Evolutionary conservation across 2,888 invertebrate genomes (phyloP).

Genomic region (Periphyllus acericola): DNA sequence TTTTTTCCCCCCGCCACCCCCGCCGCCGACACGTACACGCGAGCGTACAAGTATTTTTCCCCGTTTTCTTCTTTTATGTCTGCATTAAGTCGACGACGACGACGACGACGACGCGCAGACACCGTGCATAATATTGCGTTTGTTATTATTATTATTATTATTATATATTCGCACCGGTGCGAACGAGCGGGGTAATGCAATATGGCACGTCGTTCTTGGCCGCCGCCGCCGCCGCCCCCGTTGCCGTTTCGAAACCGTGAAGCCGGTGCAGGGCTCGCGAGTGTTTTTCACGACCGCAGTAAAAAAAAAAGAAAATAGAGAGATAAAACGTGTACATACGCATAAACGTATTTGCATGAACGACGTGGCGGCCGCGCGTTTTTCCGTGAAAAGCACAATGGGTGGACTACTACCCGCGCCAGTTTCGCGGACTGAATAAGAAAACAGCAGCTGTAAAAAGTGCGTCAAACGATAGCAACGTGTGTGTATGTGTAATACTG

Average conservation of each 20-base stretch:
- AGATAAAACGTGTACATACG: neutral
- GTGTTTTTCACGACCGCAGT: constrained; percentile 48
- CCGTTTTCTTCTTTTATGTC: constrained; percentile 47
- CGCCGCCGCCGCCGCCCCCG: neutral
- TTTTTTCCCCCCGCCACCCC: neutral
- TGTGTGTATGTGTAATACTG: no score
- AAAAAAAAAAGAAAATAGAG: neutral
- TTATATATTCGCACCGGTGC: neutral
- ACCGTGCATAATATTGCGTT: neutral
- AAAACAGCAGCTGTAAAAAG: no score
- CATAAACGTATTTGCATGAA: no score
- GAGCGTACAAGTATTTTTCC: neutral
- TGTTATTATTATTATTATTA: neutral
- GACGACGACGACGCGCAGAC: neutral
- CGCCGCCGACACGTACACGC: neutral
- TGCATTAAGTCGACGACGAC: constrained; percentile 49
- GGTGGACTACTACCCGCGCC: no score
- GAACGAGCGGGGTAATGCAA: constrained; percentile 23
- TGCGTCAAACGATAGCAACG: no score
- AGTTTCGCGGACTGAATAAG: no score
- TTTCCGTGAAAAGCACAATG: constrained; percentile 11
- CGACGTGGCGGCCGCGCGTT: neutral
- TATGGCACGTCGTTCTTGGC: neutral
- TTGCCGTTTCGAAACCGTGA: no score
- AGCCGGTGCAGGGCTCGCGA: neutral